These are phyloP conservation scores for Helicoverpa armigera DNA, from an alignment of 1,140 invertebrate genomes.

Conservation along the genomic window DNA sequence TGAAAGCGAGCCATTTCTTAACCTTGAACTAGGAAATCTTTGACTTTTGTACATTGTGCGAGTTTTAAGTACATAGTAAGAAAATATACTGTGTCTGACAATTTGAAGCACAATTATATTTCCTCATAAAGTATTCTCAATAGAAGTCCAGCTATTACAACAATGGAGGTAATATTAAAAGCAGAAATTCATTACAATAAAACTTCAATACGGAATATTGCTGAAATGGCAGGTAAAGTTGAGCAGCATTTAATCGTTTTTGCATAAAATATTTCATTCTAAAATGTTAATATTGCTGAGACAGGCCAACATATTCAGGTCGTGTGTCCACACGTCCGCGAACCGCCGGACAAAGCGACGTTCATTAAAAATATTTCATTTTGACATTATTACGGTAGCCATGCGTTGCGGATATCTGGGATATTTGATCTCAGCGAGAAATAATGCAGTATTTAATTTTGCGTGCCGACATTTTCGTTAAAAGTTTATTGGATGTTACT, in stretches of 20 bases:
- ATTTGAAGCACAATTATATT: too few species aligned
- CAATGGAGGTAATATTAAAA: too few species aligned
- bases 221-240: neutral
- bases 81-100: too few species aligned
- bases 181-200: too few species aligned
- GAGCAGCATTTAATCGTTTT: neutral
- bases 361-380: constrained; percentile 52
- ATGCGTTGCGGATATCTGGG: constrained; percentile 40
- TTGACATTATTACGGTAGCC: constrained; percentile 47
- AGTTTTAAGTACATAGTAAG: too few species aligned
- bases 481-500: neutral
- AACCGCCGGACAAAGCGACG: constrained; percentile 40
- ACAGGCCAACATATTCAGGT: constrained; percentile 39
- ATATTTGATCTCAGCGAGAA: constrained; percentile 47
- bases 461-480: constrained; percentile 12
- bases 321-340: constrained; percentile 36
- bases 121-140: too few species aligned
- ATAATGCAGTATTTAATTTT: constrained; percentile 46
- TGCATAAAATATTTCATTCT: constrained; percentile 8
- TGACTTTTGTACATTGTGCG: neutral
- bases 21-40: neutral
- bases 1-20: neutral
- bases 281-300: constrained; percentile 48
- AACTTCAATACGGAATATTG: neutral
- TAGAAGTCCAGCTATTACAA: too few species aligned